Base-by-base conservation (phyloP, 1,140 invertebrate genomes). In the Apis mellifera region DNA sequence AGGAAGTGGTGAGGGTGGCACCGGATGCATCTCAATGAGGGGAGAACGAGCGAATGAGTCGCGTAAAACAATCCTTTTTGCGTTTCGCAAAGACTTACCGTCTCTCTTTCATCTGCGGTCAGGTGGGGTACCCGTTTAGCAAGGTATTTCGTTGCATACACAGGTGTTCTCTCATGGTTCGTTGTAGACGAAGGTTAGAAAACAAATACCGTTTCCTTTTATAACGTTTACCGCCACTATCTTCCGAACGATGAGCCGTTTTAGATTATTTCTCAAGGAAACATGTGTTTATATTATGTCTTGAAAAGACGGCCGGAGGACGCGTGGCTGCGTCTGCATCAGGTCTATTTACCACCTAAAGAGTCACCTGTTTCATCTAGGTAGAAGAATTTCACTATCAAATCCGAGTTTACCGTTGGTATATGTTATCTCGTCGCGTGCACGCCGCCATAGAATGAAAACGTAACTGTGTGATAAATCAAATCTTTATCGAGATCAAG, bases 21-120 rank as follows among this genome's bases (percentile, higher is more conserved):
- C 89, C 89, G 89, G 89, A 90, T 90, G 89, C 84, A 88, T 88
- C 81, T 90, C 86, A 85, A 90, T 88, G 81, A 89, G 81, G 82
- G 88, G 85, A 83, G 83, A 79, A 86, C 82, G 87, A 76, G 65
- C 75, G 79, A 89, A 87, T 88, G 89, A 86, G 87, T 85, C 83
- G 70, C 82, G 86, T 90, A 90, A 90, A 90, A 90, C 89, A 90
- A 90, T 90, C 87, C 89, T 87, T 88, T 88, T 76, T 82, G 76
- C 80, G 72, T 85, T 85, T 88, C 60, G 81, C 78, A 80, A 71
- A 82, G 86, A 85, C 83, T 42, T 84, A 57, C 26, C 83, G 79
- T 76, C 78, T 87, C 75, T 85, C 68, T 77, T 88, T 88, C 78
- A 84, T 84, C 78, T 75, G 84, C 65, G 78, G 78, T 84, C 57